Evolutionary conservation across 2,113 vertebrate species (phyloP).

Genomic region (Otis tarda): DNA sequence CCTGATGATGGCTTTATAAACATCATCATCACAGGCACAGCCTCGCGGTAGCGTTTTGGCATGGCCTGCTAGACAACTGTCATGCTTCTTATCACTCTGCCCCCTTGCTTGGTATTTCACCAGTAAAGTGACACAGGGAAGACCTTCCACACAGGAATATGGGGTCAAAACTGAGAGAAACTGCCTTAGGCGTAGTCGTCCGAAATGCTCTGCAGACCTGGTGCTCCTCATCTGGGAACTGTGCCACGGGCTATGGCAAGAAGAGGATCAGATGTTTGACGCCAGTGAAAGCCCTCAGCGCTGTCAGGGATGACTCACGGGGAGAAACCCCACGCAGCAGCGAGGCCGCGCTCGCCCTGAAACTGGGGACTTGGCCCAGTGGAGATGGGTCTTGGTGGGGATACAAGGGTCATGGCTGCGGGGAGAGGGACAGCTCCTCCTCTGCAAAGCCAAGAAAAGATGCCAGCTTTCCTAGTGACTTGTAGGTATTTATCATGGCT

Average conservation of each 20-base stretch:
- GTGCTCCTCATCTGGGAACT: background rate
- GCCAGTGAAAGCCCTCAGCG: background rate
- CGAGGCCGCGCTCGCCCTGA: accelerated
- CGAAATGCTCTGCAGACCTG: background rate
- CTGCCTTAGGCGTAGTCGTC: too few species aligned
- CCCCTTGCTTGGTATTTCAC: background rate
- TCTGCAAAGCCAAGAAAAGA: background rate
- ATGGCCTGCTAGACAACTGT: background rate
- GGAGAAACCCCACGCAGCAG: background rate
- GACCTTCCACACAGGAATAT: background rate
- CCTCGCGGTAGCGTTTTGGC: background rate
- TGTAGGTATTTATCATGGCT: background rate
- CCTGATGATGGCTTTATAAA: background rate
- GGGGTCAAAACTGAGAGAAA: background rate
- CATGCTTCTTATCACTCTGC: background rate
- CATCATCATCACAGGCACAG: background rate
- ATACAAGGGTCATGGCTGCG: background rate
- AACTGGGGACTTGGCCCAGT: background rate
- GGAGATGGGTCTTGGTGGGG: background rate
- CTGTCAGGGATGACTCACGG: background rate
- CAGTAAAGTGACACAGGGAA: background rate
- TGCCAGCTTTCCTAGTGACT: background rate
- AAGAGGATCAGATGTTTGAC: background rate
- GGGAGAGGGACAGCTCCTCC: background rate
- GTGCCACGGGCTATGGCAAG: background rate